These are phyloP conservation scores for Leontopithecus rosalia DNA, from an alignment of 2,797 vertebrate species.

Conservation along the genomic window DNA sequence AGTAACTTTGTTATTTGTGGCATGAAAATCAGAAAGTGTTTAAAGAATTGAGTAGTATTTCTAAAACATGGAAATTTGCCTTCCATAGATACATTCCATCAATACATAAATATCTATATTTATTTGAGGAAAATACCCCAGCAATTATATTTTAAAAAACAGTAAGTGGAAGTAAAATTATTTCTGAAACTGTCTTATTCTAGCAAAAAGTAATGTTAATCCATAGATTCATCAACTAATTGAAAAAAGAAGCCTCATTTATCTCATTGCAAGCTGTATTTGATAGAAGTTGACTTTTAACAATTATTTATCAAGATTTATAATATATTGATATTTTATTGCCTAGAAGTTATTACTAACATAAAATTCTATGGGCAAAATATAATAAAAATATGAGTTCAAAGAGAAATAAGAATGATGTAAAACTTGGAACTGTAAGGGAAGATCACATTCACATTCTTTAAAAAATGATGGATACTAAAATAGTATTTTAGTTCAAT, in stretches of 20 bases:
- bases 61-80: neutral
- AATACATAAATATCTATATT: neutral
- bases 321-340: neutral
- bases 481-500: neutral
- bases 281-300: slow-evolving; percentile 28
- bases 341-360: neutral
- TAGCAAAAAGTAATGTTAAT: neutral
- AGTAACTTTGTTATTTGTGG: slow-evolving; percentile 38
- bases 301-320: neutral
- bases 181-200: neutral
- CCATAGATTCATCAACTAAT: neutral
- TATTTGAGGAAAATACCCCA: neutral
- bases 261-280: neutral
- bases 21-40: neutral
- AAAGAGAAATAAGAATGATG: neutral
- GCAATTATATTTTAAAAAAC: neutral
- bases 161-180: neutral
- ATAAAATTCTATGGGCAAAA: neutral
- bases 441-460: neutral
- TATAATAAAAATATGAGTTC: neutral
- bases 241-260: neutral
- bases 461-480: neutral
- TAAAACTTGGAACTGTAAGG: slow-evolving; percentile 2
- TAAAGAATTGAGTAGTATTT: neutral
- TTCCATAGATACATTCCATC: neutral